phyloP scores from a whole-genome alignment of 1,140 invertebrate species.

The Agrilus planipennis region DNA sequence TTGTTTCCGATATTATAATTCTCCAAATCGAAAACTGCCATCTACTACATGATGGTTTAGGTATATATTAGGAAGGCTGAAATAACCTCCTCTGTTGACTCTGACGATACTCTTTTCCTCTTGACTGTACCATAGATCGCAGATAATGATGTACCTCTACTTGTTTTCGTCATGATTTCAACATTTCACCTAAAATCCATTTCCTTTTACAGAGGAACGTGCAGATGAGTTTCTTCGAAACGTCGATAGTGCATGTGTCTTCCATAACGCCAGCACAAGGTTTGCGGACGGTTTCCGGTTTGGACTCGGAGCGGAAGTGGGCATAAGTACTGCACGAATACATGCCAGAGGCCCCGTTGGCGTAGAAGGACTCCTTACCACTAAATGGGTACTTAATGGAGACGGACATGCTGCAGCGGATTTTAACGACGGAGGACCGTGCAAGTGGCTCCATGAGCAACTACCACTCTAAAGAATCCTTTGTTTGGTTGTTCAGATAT shows the following conservation, averaged over 20 bases:
- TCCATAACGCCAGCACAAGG: conserved; percentile 92
- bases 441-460: conserved; percentile 56
- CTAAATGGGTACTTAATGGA: conserved; percentile 88
- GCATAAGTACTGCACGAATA: conserved; percentile 93
- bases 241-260: conserved; percentile 96
- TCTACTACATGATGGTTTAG: no score
- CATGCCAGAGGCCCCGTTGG: conserved; percentile 96
- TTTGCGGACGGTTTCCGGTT: conserved; percentile 98
- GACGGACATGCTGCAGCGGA: conserved; percentile 69
- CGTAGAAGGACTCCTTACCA: conserved; percentile 92
- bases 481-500: no score
- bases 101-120: no score
- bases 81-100: no score
- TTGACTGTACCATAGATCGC: no score
- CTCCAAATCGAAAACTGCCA: no score
- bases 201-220: conserved; percentile 32
- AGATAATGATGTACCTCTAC: no score
- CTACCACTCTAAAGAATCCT: conserved; percentile 44
- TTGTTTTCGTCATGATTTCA: no score
- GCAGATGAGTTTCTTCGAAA: conserved; percentile 62
- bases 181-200: no score
- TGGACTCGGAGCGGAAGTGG: conserved; percentile 83
- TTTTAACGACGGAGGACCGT: conserved; percentile 58
- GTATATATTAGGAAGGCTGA: no score
- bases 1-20: no score